A percentile compares a stretch with the other conserved stretches of the same genome.
Conservation (phyloP, 2,888 invertebrate genomes). For the Himalopsyche kuldschensis region DNA sequence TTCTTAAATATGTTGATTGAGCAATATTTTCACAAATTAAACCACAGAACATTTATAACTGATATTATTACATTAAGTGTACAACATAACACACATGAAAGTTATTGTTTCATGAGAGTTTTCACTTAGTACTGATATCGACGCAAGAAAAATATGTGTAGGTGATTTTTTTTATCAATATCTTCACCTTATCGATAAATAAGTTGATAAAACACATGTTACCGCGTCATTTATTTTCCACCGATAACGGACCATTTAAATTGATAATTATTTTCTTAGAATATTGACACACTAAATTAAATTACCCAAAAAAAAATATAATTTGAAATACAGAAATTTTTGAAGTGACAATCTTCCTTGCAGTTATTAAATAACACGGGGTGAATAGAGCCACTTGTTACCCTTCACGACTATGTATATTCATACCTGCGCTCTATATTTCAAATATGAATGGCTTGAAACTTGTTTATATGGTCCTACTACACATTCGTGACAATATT, state of each 20-base stretch:
- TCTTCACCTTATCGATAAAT: background rate
- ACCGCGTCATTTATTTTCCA: background rate
- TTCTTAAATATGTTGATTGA: too few relatives aligned
- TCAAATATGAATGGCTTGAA: too few relatives aligned
- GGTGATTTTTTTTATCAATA: background rate
- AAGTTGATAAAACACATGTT: background rate
- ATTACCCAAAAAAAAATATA: too few relatives aligned
- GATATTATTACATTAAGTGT: background rate
- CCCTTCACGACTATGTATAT: too few relatives aligned
- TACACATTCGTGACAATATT: too few relatives aligned
- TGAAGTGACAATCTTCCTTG: too few relatives aligned
- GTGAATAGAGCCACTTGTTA: too few relatives aligned
- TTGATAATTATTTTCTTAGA: background rate
- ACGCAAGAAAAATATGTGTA: background rate
- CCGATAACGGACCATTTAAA: background rate
- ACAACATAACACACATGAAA: background rate
- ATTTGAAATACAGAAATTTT: too few relatives aligned
- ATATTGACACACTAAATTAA: background rate
- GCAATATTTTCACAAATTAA: background rate
- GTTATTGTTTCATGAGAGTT: background rate
- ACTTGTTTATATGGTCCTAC: too few relatives aligned
- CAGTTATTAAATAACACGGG: too few relatives aligned
- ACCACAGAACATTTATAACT: background rate
- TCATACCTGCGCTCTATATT: too few relatives aligned
- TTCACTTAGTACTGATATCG: background rate